Percentiles rank a stretch among this genome's conserved stretches.
These are phyloP conservation scores for Darevskia mixta DNA, from an alignment of 2,797 vertebrate species.

Conservation along the genomic window DNA sequence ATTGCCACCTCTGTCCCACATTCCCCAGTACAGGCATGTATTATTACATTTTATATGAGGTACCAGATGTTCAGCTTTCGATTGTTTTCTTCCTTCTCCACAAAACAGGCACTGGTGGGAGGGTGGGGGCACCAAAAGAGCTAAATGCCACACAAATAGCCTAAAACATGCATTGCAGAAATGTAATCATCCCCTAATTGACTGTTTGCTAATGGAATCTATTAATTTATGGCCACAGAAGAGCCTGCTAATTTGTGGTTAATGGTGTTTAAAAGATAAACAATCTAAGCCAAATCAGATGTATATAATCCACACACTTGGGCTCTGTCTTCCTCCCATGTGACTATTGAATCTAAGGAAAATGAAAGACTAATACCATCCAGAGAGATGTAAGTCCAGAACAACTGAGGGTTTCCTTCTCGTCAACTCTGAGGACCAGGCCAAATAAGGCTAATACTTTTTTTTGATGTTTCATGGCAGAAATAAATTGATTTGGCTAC, in stretches of 20 bases:
- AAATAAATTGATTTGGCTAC: background rate
- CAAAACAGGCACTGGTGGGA: rapidly evolving
- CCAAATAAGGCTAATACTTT: background rate
- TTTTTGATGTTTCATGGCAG: background rate
- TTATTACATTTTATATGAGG: rapidly evolving
- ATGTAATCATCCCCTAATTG: constrained; percentile 71
- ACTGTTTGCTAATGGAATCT: constrained; percentile 72
- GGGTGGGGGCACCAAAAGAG: background rate
- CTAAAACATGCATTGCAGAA: background rate
- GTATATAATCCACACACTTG: background rate
- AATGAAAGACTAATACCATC: background rate
- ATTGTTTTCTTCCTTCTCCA: background rate
- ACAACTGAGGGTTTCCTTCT: background rate
- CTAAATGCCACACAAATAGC: background rate
- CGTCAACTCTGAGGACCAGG: background rate
- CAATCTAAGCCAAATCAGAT: constrained; percentile 52
- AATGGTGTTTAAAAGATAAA: constrained; percentile 76
- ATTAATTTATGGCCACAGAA: constrained; percentile 72
- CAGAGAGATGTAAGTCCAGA: background rate
- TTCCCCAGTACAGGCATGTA: background rate
- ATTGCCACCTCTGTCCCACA: background rate
- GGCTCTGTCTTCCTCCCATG: background rate
- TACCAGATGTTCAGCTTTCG: background rate
- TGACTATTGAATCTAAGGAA: constrained; percentile 14
- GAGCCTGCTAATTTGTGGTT: constrained; percentile 74